Evolutionary conservation across 2,797 vertebrate species (phyloP).

Genomic region (Limnodromus scolopaceus): DNA sequence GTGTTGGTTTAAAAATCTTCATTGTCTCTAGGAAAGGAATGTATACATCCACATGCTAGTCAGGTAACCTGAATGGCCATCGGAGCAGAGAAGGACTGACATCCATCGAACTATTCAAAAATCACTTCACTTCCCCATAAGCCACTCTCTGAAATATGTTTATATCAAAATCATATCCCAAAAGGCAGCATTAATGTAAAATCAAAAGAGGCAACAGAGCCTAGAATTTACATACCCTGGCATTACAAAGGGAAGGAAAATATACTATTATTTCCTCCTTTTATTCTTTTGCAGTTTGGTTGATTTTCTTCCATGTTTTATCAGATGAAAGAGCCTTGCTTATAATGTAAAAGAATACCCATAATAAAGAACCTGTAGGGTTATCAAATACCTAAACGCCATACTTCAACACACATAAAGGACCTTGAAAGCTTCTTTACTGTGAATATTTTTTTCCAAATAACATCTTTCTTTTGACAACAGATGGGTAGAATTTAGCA

Average conservation of each 20-base stretch:
- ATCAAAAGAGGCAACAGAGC: neutral
- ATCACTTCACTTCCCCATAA: neutral
- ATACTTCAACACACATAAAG: neutral
- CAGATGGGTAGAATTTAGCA: neutral
- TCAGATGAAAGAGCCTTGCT: neutral
- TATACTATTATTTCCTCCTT: neutral
- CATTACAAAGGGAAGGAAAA: neutral
- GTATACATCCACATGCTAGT: accelerated
- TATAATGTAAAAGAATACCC: neutral
- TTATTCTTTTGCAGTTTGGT: neutral
- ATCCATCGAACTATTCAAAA: neutral
- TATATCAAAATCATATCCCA: neutral
- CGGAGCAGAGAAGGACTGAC: neutral
- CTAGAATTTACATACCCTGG: neutral
- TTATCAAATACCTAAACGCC: neutral
- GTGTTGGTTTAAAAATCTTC: neutral
- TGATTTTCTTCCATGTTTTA: neutral
- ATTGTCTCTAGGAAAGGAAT: neutral
- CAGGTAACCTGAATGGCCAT: neutral
- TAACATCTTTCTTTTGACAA: neutral
- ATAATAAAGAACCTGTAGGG: neutral
- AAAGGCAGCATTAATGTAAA: neutral
- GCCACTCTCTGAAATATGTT: neutral
- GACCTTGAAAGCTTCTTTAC: neutral
- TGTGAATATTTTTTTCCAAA: neutral